Conservation (phyloP, 2,113 vertebrate species). For the Poecilia latipinna region DNA sequence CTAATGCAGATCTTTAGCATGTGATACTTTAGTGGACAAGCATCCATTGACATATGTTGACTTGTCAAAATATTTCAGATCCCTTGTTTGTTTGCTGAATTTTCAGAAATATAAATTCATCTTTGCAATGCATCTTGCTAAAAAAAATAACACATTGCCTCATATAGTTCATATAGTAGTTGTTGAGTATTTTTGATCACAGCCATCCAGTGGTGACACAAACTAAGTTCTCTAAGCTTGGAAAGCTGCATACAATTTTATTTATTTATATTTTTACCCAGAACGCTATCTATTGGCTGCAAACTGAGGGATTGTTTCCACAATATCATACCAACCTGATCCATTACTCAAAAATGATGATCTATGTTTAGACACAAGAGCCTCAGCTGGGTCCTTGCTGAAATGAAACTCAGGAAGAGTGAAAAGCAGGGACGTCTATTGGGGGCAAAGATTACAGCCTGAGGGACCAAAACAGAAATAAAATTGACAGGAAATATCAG, state of each 20-base stretch:
- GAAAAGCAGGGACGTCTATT: conserved; percentile 8
- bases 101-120: neutral
- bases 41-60: neutral
- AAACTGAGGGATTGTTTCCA: neutral
- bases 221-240: conserved; percentile 18
- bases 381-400: conserved; percentile 6
- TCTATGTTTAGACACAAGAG: conserved; percentile 45
- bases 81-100: neutral
- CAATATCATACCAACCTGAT: conserved; percentile 7
- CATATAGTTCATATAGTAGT: conserved; percentile 22
- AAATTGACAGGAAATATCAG: conserved; percentile 51
- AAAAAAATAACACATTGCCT: neutral
- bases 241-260: conserved; percentile 12
- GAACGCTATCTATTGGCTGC: neutral
- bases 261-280: conserved; percentile 29
- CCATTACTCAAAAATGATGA: conserved; percentile 12
- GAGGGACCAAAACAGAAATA: conserved; percentile 39
- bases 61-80: neutral
- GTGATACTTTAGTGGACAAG: neutral
- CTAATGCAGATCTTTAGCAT: too few species aligned
- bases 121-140: neutral
- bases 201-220: conserved; percentile 1
- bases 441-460: conserved; percentile 31
- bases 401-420: conserved; percentile 52
- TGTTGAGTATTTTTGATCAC: conserved; percentile 14